These are phyloP conservation scores for Chromobotia macracanthus DNA, from an alignment of 2,797 vertebrate genomes.

Conservation along the genomic window DNA sequence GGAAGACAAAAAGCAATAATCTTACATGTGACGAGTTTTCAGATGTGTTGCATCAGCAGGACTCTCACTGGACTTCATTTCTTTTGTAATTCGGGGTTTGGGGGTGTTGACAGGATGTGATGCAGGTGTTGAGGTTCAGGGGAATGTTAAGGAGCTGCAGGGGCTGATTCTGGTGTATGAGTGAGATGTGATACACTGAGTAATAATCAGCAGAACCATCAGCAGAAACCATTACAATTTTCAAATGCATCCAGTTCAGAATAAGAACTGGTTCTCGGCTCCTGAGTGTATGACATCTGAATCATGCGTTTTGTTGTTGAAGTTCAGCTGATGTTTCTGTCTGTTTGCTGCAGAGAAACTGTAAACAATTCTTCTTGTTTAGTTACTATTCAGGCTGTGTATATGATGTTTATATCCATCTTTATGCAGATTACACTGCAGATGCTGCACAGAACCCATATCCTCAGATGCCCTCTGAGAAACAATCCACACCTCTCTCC, in stretches of 20 bases:
- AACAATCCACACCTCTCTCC: constrained; percentile 27
- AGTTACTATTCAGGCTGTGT: constrained; percentile 52
- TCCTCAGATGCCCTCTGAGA: constrained; percentile 10
- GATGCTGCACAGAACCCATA: background rate
- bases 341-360: constrained; percentile 7
- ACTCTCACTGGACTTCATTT: background rate
- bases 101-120: background rate
- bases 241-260: too few species aligned
- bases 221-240: too few species aligned
- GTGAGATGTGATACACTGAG: background rate
- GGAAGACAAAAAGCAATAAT: too few species aligned
- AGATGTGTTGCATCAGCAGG: background rate
- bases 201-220: too few species aligned
- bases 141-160: too few species aligned
- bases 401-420: constrained; percentile 42
- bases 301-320: background rate
- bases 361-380: constrained; percentile 41
- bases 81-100: background rate
- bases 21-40: constrained; percentile 42
- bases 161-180: background rate
- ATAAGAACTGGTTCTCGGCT: background rate
- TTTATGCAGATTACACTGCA: constrained; percentile 40
- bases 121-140: background rate
- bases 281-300: background rate
- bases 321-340: background rate